Base-by-base conservation (phyloP, 2,888 invertebrate species). In the Brachypalpus laphriformis region DNA sequence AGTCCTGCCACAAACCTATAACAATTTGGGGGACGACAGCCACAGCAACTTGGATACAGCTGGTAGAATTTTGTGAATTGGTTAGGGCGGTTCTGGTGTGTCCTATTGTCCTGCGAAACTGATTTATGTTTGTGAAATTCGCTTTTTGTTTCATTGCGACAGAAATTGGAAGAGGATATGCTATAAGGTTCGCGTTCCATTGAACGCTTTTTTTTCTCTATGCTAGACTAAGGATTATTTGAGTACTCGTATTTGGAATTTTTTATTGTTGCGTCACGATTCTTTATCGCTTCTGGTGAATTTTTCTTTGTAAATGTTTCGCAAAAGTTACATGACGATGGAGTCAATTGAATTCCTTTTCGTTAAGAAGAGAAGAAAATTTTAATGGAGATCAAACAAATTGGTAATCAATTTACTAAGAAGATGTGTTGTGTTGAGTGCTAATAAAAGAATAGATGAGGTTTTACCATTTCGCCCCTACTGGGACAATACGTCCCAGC, bases 91-190 rank as follows among this genome's bases (percentile, higher is more conserved):
- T 6, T 28, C 18, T 40, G 51, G 51, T 56, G 78, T 75, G 54
- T 74, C 47, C 68, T 47, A 70, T 83, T 83, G 74, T 75, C 57
- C 80, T 70, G 83, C 28, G 63, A 75, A 80, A 71, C 74, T 85
- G 83, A 85, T 85, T 85, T 80, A 85, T 85, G 83, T 75, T 75
- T 75, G 65, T 85, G 83, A 85, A 85, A 80, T 80, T 80, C 70
- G 75, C 51, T 85, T 80, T 85, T 85, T 85, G 74, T 80, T 75
- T 80, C 9, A 7, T n/a, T 54, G 49, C 57, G 45, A 74, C 70
- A 80, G 70, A 70, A 82, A 80, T 80, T 80, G 80, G 65, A 71
- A 85, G 74, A 80, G 78, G 80, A 85, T 85, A 70, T 49, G 65
- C 70, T 51, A 54, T 22, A 25, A 75, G 63, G 47, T 22, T 82